These are phyloP conservation scores for Verasper variegatus DNA, from an alignment of 2,113 vertebrate genomes.

Conservation along the genomic window DNA sequence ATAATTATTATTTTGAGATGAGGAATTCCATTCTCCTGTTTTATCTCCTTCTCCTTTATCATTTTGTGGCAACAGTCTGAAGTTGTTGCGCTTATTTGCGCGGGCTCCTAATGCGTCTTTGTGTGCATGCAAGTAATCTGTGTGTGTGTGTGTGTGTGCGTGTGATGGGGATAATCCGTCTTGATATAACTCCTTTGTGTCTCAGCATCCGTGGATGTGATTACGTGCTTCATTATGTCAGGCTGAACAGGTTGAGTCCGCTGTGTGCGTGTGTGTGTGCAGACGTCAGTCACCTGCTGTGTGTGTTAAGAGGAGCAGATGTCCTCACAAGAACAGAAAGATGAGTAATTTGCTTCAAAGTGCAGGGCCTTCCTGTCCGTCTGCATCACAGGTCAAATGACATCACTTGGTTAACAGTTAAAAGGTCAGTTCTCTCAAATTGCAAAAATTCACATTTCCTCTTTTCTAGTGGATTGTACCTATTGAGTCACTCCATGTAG, in stretches of 20 bases:
- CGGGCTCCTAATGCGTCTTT: constrained; percentile 26
- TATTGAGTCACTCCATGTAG: not conserved
- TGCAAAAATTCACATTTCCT: not conserved
- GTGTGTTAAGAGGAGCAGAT: constrained; percentile 41
- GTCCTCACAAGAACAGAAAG: constrained; percentile 45
- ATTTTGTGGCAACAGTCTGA: not conserved
- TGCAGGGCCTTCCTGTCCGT: constrained; percentile 1
- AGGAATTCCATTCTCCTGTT: constrained; percentile 1
- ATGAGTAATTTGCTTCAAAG: constrained; percentile 36
- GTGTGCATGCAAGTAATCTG: constrained; percentile 27
- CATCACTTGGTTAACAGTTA: constrained; percentile 4
- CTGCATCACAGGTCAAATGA: not conserved
- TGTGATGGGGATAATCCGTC: constrained; percentile 64
- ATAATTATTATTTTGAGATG: constrained; percentile 40
- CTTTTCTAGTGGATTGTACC: not conserved
- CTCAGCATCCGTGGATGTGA: constrained; percentile 57
- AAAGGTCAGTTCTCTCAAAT: constrained; percentile 4
- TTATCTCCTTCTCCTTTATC: constrained; percentile 8
- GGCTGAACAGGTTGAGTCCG: constrained; percentile 55
- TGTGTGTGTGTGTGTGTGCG: constrained; percentile 26
- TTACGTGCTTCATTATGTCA: constrained; percentile 66
- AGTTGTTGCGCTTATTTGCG: constrained; percentile 24
- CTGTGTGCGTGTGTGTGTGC: constrained; percentile 32
- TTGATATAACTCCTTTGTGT: constrained; percentile 67
- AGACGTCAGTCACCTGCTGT: constrained; percentile 57